A percentile compares a stretch with the other conserved stretches of the same genome.
These are phyloP conservation scores for Mandrillus leucophaeus DNA, from an alignment of 2,113 vertebrate species.

Conservation along the genomic window DNA sequence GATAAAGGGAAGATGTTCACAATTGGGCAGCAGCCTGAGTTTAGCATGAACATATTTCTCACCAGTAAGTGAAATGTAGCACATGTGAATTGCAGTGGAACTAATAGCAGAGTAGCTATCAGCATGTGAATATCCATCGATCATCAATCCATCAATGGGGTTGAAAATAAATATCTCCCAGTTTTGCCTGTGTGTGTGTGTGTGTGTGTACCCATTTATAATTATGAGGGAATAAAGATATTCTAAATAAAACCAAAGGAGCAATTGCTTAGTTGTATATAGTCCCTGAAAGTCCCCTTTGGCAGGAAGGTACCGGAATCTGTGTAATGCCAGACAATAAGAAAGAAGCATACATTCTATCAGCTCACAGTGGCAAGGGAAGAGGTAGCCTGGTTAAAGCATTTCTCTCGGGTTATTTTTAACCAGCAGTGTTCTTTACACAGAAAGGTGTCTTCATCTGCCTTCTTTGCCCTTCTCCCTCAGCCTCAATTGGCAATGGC, in stretches of 20 bases:
- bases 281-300: neutral
- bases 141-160: neutral
- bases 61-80: neutral
- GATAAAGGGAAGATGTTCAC: neutral
- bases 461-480: neutral
- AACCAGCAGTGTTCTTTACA: neutral
- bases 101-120: neutral
- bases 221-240: neutral
- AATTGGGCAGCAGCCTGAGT: neutral
- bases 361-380: neutral
- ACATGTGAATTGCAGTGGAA: neutral
- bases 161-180: neutral
- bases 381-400: neutral
- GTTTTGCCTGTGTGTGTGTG: neutral
- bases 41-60: neutral
- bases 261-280: neutral
- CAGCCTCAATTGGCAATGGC: neutral
- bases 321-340: neutral
- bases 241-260: neutral
- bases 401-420: neutral
- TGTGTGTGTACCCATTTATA: neutral
- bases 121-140: rapidly evolving
- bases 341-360: neutral
- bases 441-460: neutral
- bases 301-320: neutral